Conservation (phyloP, 2,888 invertebrate genomes). For the Halictus quadricinctus region DNA sequence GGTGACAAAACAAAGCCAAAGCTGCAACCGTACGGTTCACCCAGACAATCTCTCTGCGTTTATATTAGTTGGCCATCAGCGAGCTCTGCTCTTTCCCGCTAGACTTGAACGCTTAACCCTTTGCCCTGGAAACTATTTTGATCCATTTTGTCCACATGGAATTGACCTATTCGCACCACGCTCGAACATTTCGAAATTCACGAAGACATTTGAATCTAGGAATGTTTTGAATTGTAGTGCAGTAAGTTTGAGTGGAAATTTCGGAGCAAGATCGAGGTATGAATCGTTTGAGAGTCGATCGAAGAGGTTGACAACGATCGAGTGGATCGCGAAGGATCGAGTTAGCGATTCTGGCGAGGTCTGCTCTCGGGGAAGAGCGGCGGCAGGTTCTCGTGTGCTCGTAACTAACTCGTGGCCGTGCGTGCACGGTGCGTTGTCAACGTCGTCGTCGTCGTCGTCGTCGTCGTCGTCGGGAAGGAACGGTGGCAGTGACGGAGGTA, state of each 20-base stretch:
- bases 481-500: conserved; percentile 50
- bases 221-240: too few species aligned
- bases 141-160: not conserved
- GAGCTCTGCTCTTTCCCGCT: not conserved
- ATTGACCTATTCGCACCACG: not conserved
- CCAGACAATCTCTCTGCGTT: not conserved
- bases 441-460: conserved; percentile 34
- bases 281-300: not conserved
- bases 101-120: too few species aligned
- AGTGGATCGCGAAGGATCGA: not conserved
- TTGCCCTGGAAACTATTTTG: too few species aligned
- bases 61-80: not conserved
- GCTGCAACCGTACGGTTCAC: not conserved
- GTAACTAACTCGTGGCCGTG: conserved; percentile 41
- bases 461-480: not conserved
- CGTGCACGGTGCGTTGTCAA: conserved; percentile 50
- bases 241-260: not conserved
- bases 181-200: not conserved
- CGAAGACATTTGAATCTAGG: too few species aligned
- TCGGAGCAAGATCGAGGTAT: not conserved
- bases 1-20: conserved; percentile 47
- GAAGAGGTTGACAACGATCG: not conserved
- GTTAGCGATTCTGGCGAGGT: not conserved
- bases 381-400: not conserved
- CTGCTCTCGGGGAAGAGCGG: not conserved